Evolutionary conservation across 2,113 vertebrate species (phyloP).

Genomic region (Sinocyclocheilus grahami): DNA sequence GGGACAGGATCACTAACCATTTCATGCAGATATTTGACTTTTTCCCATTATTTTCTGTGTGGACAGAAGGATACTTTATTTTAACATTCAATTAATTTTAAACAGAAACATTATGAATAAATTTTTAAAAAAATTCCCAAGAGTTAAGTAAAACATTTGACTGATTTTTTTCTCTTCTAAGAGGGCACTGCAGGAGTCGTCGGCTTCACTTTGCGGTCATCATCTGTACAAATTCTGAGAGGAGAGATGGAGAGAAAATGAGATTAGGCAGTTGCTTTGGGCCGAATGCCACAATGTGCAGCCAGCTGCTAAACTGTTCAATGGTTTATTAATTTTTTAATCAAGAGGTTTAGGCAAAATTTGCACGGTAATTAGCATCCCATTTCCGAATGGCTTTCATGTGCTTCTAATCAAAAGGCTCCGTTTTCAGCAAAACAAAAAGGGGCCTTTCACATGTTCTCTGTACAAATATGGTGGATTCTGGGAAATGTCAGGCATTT

Average conservation of each 20-base stretch:
- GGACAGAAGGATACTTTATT: slow-evolving; percentile 85
- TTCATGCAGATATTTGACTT: slow-evolving; percentile 91
- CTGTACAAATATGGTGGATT: background rate
- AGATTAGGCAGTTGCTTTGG: slow-evolving; percentile 41
- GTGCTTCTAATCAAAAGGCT: slow-evolving; percentile 62
- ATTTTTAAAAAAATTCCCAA: slow-evolving; percentile 86
- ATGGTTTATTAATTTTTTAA: slow-evolving; percentile 68
- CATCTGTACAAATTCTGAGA: slow-evolving; percentile 99
- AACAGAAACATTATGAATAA: slow-evolving; percentile 99
- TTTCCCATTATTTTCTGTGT: slow-evolving; percentile 72
- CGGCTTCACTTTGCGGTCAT: slow-evolving; percentile 99
- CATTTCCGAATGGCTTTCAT: slow-evolving; percentile 59
- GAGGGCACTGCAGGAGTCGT: slow-evolving; percentile 81
- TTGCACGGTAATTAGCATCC: slow-evolving; percentile 52
- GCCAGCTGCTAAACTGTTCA: slow-evolving; percentile 66
- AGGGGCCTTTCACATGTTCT: background rate
- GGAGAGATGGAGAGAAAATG: slow-evolving; percentile 36
- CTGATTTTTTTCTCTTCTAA: slow-evolving; percentile 86
- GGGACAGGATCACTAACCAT: slow-evolving; percentile 96
- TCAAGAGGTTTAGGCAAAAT: slow-evolving; percentile 62
- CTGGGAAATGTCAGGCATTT: background rate
- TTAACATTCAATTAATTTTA: slow-evolving; percentile 99
- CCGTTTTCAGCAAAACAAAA: slow-evolving; percentile 51
- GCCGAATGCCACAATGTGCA: slow-evolving; percentile 49
- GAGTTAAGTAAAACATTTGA: slow-evolving; percentile 99